phyloP scores from a whole-genome alignment of 2,888 invertebrate species.

The Xylota sylvarum region DNA sequence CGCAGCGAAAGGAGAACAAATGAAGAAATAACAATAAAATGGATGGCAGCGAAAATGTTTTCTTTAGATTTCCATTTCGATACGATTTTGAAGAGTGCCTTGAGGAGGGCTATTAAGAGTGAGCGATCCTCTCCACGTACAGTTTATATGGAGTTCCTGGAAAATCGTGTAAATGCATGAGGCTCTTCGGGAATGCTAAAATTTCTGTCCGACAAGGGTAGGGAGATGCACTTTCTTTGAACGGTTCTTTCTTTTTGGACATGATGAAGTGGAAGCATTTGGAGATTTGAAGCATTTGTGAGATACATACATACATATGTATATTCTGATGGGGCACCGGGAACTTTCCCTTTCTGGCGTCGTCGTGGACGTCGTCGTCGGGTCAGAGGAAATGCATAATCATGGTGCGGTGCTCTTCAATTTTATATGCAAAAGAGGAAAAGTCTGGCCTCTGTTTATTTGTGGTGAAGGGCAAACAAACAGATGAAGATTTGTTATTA shows the following conservation, averaged over 20 bases:
- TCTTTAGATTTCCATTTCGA: slow-evolving; percentile 69
- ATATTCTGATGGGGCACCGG: slow-evolving; percentile 39
- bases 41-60: slow-evolving; percentile 33
- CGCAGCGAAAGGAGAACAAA: slow-evolving; percentile 69
- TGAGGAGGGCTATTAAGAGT: slow-evolving; percentile 9
- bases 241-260: slow-evolving; percentile 9
- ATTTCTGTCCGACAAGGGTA: slow-evolving; percentile 10
- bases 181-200: neutral
- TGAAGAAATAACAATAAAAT: slow-evolving; percentile 52
- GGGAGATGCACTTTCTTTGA: slow-evolving; percentile 56
- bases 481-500: slow-evolving; percentile 47
- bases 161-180: slow-evolving; percentile 39
- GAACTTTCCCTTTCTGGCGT: slow-evolving; percentile 70
- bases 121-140: slow-evolving; percentile 43
- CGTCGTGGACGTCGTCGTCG: slow-evolving; percentile 28
- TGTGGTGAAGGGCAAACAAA: slow-evolving; percentile 61
- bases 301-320: no score
- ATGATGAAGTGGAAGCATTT: slow-evolving; percentile 44
- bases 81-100: slow-evolving; percentile 30
- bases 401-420: slow-evolving; percentile 37
- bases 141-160: slow-evolving; percentile 36
- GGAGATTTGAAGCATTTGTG: slow-evolving; percentile 21
- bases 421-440: slow-evolving; percentile 74
- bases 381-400: slow-evolving; percentile 66
- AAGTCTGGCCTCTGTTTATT: slow-evolving; percentile 47